Evolutionary conservation across 2,797 vertebrate genomes (phyloP).

Genomic region (Acrossocheilus fasciatus): DNA sequence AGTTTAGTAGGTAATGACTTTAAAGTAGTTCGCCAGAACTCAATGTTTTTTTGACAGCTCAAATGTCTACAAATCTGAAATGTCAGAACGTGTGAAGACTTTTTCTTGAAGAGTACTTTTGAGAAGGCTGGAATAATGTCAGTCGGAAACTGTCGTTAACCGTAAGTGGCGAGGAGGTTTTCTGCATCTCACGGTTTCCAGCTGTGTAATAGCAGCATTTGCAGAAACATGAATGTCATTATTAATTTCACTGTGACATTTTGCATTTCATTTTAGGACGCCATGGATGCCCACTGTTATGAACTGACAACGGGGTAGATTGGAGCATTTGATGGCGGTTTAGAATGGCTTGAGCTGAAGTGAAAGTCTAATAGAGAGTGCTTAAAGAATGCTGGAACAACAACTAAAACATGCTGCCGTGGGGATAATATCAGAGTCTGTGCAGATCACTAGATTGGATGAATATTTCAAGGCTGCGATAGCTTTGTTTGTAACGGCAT

Average conservation of each 20-base stretch:
- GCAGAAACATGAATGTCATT: constrained; percentile 59
- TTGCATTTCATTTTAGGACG: constrained; percentile 53
- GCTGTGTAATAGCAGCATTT: constrained; percentile 57
- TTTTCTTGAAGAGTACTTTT: constrained; percentile 38
- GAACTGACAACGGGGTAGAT: constrained; percentile 26
- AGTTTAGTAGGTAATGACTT: constrained; percentile 61
- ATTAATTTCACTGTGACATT: constrained; percentile 64
- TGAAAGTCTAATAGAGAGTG: background rate
- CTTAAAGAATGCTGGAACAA: constrained; percentile 23
- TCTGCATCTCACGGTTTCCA: constrained; percentile 47
- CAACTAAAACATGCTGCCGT: constrained; percentile 15
- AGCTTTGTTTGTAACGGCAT: constrained; percentile 27
- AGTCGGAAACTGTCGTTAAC: constrained; percentile 34
- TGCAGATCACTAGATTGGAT: constrained; percentile 21
- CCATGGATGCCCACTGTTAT: constrained; percentile 47
- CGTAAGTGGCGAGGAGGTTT: constrained; percentile 27
- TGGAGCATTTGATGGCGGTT: background rate
- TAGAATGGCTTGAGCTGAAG: constrained; percentile 9
- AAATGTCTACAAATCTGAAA: constrained; percentile 55
- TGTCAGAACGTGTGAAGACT: constrained; percentile 52
- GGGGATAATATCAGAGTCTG: constrained; percentile 21
- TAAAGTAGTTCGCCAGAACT: constrained; percentile 58
- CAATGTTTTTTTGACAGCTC: constrained; percentile 56
- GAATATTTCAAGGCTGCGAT: constrained; percentile 34
- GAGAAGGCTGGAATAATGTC: constrained; percentile 37